Evolutionary conservation across 1,140 invertebrate genomes (phyloP), one percentile per base, ranked within the genome.

Genomic region (Drosophila asahinai): DNA sequence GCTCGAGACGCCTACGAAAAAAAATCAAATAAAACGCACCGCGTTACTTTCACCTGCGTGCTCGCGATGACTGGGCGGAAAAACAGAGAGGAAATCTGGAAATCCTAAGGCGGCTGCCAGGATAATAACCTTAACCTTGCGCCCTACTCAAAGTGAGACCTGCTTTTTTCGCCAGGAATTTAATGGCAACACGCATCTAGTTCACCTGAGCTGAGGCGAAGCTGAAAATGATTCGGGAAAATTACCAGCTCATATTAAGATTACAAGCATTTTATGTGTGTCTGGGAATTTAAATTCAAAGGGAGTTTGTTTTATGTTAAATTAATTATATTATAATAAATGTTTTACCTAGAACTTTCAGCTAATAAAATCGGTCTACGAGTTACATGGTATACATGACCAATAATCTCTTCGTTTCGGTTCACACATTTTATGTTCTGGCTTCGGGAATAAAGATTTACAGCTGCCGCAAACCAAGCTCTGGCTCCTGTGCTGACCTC

Each of bases 31-130:
- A 87, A 86, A 83, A 80, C 64, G 51, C 67, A 64, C 66, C 30
- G 72, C 64, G 66, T 83, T 87, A 62, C 64, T 86, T 89, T 83
- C 83, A 82, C 84, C 87, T 86, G 66, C 58, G 63, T 81, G 72
- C 57, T 49, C 36, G 12, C 33, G 47, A 86, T 84, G 77, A 83
- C 82, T 64, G 47, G 42, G 47, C 73, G 65, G 40, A 42, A 68
- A 59, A 52, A 42, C 67, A 51, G 51, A 30, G 9, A 14, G 52
- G 64, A 80, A 83, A 79, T 77, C 63, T 62, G 52, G 25, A 40
- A 67, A 36, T 40, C 58, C 33, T 11, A 30, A 22, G 40, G 40
- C 38, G 51, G 19, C 33, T 36, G 9, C 12, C 54, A 61, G 43
- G 75, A 19, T 68, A 42, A 73, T 80, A 76, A 68, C 61, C 57